phyloP scores from a whole-genome alignment of 2,113 vertebrate genomes.

The Planiliza haematocheilus region DNA sequence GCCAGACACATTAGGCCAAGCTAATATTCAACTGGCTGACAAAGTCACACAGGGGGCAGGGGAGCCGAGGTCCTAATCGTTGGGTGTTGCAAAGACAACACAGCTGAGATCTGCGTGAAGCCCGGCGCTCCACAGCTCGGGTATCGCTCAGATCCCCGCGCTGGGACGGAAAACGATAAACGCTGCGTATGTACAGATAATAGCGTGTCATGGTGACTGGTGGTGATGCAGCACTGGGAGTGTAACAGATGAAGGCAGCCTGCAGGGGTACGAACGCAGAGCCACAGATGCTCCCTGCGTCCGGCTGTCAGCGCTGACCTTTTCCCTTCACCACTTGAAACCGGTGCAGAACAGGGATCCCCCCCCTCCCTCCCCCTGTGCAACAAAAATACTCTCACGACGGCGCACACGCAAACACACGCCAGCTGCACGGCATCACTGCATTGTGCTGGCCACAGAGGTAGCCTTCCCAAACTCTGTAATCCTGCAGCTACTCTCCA shows the following conservation, averaged over 20 bases:
- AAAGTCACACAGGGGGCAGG: no score
- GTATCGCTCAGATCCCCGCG: not conserved
- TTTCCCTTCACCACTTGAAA: constrained; percentile 48
- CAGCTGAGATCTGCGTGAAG: no score
- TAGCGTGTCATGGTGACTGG: constrained; percentile 11
- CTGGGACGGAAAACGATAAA: constrained; percentile 6
- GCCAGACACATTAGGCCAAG: no score
- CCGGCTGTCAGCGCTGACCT: constrained; percentile 71
- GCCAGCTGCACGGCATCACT: not conserved
- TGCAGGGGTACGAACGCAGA: constrained; percentile 41
- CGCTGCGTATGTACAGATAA: not conserved
- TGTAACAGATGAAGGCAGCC: constrained; percentile 39
- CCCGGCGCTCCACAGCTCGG: no score
- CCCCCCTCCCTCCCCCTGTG: not conserved
- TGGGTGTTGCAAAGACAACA: no score
- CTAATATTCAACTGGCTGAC: no score
- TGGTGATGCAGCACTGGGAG: not conserved
- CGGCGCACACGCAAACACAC: constrained; percentile 24
- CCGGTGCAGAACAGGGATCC: constrained; percentile 10
- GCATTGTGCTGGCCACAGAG: constrained; percentile 19
- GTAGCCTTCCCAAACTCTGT: constrained; percentile 11
- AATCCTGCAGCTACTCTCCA: constrained; percentile 15
- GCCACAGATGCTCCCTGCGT: constrained; percentile 61
- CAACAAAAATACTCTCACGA: constrained; percentile 26
- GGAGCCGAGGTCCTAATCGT: no score